phyloP scores from a whole-genome alignment of 1,140 invertebrate genomes.

The Mesaphorura yosii region DNA sequence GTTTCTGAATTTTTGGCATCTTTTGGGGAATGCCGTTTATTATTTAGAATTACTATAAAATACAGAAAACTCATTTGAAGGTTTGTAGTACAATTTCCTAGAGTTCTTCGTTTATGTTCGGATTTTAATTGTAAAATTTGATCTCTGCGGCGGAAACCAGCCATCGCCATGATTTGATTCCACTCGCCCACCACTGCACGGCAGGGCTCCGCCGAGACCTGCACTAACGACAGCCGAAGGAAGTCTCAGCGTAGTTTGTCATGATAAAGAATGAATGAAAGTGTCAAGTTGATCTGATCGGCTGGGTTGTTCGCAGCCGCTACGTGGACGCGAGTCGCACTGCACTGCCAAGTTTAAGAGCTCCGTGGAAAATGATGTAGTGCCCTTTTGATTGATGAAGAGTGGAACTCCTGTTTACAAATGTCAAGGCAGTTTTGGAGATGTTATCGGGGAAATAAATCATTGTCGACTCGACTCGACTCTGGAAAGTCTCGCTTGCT shows the following conservation, averaged over 20 bases:
- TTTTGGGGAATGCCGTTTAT: too few relatives aligned
- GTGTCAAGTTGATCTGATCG: not conserved
- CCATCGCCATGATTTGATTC: too few relatives aligned
- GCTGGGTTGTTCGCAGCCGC: not conserved
- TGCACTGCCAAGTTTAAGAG: not conserved
- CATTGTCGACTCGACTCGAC: conserved; percentile 3
- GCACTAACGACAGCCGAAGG: not conserved
- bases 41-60: too few relatives aligned
- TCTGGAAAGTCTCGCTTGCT: not conserved
- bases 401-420: conserved; percentile 4
- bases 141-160: too few relatives aligned
- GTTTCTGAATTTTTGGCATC: too few relatives aligned
- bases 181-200: too few relatives aligned
- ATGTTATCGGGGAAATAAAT: conserved; percentile 6
- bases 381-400: conserved; percentile 5
- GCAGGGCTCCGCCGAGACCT: too few relatives aligned
- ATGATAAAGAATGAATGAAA: not conserved
- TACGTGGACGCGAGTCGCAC: not conserved
- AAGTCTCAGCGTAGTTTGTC: not conserved
- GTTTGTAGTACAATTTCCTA: too few relatives aligned
- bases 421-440: not conserved
- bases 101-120: too few relatives aligned
- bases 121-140: too few relatives aligned
- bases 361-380: not conserved
- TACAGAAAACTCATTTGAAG: too few relatives aligned